These are phyloP conservation scores for Cynoglossus semilaevis DNA, from an alignment of 2,113 vertebrate species.

Conservation along the genomic window DNA sequence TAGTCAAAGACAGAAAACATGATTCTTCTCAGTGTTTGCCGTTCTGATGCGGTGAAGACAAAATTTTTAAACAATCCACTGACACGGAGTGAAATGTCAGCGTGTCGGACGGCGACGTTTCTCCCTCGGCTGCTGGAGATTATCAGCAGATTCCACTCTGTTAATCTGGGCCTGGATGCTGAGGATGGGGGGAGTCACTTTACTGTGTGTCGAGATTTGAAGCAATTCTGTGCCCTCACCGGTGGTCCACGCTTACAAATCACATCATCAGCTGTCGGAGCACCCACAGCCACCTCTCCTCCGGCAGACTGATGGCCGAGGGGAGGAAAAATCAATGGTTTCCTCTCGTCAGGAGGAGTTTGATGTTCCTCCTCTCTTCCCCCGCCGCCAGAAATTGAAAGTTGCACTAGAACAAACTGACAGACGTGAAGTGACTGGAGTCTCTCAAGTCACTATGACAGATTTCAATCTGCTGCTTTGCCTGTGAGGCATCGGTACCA, in stretches of 20 bases:
- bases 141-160: conserved; percentile 64
- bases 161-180: conserved; percentile 67
- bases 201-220: conserved; percentile 52
- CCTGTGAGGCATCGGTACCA: conserved; percentile 11
- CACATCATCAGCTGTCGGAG: conserved; percentile 77
- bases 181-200: conserved; percentile 55
- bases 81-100: conserved; percentile 51
- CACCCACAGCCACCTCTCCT: conserved; percentile 65
- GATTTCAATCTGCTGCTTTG: conserved; percentile 50
- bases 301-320: conserved; percentile 77
- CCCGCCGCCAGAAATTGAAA: conserved; percentile 54
- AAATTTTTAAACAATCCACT: too few species aligned
- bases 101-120: conserved; percentile 52
- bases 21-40: too few species aligned
- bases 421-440: conserved; percentile 52
- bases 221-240: conserved; percentile 66
- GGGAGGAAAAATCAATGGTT: conserved; percentile 79
- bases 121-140: conserved; percentile 57
- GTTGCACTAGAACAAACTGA: conserved; percentile 61
- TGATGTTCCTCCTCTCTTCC: conserved; percentile 63
- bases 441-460: conserved; percentile 48
- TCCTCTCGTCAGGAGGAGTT: conserved; percentile 73
- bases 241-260: conserved; percentile 73
- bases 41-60: too few species aligned
- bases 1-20: too few species aligned